Conservation (phyloP, 2,888 invertebrate genomes). For the Patella depressa region DNA sequence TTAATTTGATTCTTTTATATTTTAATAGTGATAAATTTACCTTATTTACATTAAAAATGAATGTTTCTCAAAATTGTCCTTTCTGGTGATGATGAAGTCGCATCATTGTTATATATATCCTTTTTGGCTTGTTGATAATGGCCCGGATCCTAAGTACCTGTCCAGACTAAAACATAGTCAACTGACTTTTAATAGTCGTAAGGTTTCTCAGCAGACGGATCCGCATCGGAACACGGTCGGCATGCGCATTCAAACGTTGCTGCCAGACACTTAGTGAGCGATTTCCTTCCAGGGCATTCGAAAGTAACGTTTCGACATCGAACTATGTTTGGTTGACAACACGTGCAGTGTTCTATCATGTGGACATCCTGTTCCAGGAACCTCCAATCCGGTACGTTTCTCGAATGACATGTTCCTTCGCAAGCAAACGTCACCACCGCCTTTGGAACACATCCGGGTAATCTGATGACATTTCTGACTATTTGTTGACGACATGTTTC, state of each 20-base stretch:
- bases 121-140: no score
- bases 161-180: no score
- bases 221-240: constrained; percentile 38
- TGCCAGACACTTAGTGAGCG: constrained; percentile 8
- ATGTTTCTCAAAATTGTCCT: no score
- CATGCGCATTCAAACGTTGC: constrained; percentile 38
- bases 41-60: no score
- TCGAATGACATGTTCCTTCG: constrained; percentile 37
- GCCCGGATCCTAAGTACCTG: no score
- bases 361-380: constrained; percentile 27
- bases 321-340: constrained; percentile 35
- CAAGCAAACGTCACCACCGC: constrained; percentile 29
- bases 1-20: no score
- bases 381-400: constrained; percentile 39
- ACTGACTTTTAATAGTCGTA: constrained; percentile 26
- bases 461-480: constrained; percentile 2
- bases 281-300: constrained; percentile 26
- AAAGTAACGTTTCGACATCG: constrained; percentile 23
- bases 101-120: no score
- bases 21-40: no score
- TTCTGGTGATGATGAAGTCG: no score
- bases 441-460: constrained; percentile 33
- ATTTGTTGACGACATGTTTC: constrained; percentile 28
- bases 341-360: constrained; percentile 39
- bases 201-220: constrained; percentile 31